Evolutionary conservation across 1,140 invertebrate genomes (phyloP).

Genomic region (Meloidogyne hapla): DNA sequence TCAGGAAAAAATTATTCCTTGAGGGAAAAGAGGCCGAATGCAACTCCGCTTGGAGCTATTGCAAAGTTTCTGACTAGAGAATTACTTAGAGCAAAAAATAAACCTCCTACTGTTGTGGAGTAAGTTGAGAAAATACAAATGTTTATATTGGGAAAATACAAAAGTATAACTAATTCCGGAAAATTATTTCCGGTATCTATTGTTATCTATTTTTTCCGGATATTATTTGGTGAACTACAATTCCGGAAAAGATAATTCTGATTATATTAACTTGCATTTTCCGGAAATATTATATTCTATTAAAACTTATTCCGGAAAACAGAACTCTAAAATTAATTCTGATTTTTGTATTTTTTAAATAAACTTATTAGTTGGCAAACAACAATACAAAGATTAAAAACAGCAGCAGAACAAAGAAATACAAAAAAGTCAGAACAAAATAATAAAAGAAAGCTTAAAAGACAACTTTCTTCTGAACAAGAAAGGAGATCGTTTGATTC

Average conservation of each 20-base stretch:
- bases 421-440: background rate
- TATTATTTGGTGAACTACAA: no score
- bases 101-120: conserved; percentile 11
- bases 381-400: background rate
- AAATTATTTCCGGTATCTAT: no score
- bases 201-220: no score
- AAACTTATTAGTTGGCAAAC: background rate
- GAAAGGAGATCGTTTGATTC: background rate
- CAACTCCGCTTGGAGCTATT: conserved; percentile 28
- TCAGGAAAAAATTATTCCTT: conserved; percentile 14
- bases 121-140: background rate
- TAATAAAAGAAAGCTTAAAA: background rate
- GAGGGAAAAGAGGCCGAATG: background rate
- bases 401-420: background rate
- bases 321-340: no score
- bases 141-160: no score
- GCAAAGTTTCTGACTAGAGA: conserved; percentile 28
- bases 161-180: no score
- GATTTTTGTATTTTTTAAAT: no score
- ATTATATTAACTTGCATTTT: no score
- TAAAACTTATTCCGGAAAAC: no score
- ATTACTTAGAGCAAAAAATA: conserved; percentile 31
- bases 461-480: background rate
- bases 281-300: no score
- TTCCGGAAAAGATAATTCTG: no score